These are phyloP conservation scores for Parnassius apollo DNA, from an alignment of 2,888 invertebrate genomes.

Conservation along the genomic window DNA sequence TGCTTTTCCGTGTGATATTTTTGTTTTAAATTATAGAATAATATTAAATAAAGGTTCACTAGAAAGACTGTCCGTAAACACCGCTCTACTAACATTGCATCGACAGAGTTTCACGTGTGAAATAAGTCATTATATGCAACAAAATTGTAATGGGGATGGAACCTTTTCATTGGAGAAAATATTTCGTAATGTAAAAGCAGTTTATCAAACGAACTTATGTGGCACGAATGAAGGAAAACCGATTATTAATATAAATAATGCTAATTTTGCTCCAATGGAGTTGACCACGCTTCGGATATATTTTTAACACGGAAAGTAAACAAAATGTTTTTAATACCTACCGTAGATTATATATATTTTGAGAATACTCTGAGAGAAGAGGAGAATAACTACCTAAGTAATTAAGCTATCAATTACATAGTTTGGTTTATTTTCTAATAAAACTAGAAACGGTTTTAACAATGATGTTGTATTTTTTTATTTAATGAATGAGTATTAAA, in stretches of 20 bases:
- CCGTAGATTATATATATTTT: too few species aligned
- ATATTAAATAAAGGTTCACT: constrained; percentile 39
- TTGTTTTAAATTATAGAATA: constrained; percentile 57
- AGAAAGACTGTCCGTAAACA: constrained; percentile 38
- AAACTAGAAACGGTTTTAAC: too few species aligned
- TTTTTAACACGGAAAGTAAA: constrained; percentile 39
- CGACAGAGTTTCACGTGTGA: constrained; percentile 57
- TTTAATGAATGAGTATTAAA: too few species aligned
- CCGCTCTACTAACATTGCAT: constrained; percentile 58
- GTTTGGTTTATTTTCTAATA: too few species aligned
- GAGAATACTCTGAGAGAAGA: too few species aligned
- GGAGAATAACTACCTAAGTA: too few species aligned
- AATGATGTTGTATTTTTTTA: too few species aligned
- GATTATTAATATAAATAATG: constrained; percentile 42
- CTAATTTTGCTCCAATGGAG: constrained; percentile 63
- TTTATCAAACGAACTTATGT: constrained; percentile 61
- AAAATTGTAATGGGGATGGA: constrained; percentile 50
- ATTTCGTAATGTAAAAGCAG: constrained; percentile 49
- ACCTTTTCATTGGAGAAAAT: constrained; percentile 53
- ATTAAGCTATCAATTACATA: too few species aligned
- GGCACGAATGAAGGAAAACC: constrained; percentile 57
- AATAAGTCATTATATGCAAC: constrained; percentile 38
- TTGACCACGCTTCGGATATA: constrained; percentile 53
- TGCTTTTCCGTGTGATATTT: constrained; percentile 64
- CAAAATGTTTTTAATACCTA: too few species aligned